These are phyloP conservation scores for Epizoanthus illoricatus DNA, from an alignment of 92 coral and sea anemone genomes.

Conservation along the genomic window DNA sequence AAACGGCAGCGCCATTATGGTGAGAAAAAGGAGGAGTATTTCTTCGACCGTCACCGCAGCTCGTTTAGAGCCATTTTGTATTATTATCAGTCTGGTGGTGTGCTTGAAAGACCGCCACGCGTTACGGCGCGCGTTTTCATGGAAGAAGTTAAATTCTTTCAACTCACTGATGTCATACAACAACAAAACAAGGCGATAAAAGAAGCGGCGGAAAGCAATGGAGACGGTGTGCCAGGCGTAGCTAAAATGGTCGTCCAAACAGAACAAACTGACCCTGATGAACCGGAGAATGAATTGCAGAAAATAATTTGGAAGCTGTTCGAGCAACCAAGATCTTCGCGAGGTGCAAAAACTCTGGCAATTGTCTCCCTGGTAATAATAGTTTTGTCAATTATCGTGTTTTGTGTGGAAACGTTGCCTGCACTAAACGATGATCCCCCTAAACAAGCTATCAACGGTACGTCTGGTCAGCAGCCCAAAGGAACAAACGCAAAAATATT, in stretches of 20 bases:
- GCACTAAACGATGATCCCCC: constrained; percentile 49
- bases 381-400: constrained; percentile 78
- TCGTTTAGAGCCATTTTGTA: constrained; percentile 93
- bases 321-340: constrained; percentile 81
- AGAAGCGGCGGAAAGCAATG: constrained; percentile 42
- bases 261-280: constrained; percentile 47
- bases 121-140: constrained; percentile 78
- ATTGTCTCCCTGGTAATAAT: constrained; percentile 74
- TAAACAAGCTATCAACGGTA: constrained; percentile 40
- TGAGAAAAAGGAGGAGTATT: constrained; percentile 75
- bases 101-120: constrained; percentile 80
- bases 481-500: constrained; percentile 50
- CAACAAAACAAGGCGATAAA: constrained; percentile 66
- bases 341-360: constrained; percentile 74
- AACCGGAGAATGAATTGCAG: constrained; percentile 64
- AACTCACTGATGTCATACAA: constrained; percentile 79
- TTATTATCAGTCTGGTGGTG: constrained; percentile 92
- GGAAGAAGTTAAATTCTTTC: constrained; percentile 88
- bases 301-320: constrained; percentile 76
- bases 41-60: constrained; percentile 95
- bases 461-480: constrained; percentile 34
- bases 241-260: constrained; percentile 4
- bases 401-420: constrained; percentile 94
- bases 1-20: constrained; percentile 75
- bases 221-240: neutral